phyloP scores from a whole-genome alignment of 2,113 vertebrate species.

The Rhegmatorhina hoffmannsi region DNA sequence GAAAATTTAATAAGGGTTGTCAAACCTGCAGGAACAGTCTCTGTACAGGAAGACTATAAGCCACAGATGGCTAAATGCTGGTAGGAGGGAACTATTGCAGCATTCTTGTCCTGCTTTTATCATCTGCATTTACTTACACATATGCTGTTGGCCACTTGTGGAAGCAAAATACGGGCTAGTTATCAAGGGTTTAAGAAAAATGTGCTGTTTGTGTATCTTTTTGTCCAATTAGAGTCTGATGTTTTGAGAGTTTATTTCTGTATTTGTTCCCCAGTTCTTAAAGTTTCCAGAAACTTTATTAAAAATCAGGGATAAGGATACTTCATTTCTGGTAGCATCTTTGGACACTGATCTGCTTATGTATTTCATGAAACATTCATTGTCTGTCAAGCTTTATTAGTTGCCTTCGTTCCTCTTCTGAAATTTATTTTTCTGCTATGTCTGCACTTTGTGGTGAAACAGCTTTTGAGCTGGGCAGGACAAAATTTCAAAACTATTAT shows the following conservation, averaged over 20 bases:
- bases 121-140: not conserved
- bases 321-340: not conserved
- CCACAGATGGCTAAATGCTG: not conserved
- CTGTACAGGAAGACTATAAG: not conserved
- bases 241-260: not conserved
- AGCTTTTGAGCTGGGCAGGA: not conserved
- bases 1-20: not conserved
- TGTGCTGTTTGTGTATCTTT: not conserved
- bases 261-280: not conserved
- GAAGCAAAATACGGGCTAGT: not conserved
- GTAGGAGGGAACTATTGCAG: not conserved
- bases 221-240: not conserved
- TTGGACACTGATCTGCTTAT: not conserved
- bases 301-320: not conserved
- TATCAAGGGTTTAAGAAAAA: not conserved
- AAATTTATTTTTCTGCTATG: not conserved
- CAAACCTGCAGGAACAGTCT: not conserved
- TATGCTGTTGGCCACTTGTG: not conserved
- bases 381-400: not conserved
- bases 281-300: not conserved
- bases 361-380: not conserved
- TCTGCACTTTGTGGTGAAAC: not conserved
- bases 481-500: not conserved
- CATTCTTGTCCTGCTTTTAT: conserved; percentile 14
- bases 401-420: not conserved